Base-by-base conservation (phyloP, 2,888 invertebrate species). In the Eupithecia subfuscata region DNA sequence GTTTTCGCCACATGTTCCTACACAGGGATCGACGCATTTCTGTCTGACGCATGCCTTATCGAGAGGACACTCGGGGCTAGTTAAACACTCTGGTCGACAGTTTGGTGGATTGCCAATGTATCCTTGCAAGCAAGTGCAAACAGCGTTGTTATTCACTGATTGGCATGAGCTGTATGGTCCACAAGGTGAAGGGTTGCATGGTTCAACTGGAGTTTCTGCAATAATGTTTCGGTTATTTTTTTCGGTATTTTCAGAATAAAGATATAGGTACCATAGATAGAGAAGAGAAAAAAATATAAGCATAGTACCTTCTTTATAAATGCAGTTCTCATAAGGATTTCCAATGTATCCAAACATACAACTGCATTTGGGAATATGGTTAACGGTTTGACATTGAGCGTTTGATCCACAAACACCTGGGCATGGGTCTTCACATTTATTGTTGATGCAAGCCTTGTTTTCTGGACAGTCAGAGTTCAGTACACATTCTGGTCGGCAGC, bases 1-100 rank as follows among this genome's bases (percentile, higher is more conserved):
- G 87, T 96, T 96, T 71, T 95, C 93, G 73, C 96, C 96, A 82
- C 97, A 98, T 1, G 96, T 96, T 79, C 97, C 97, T 1, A 96
- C 95, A 84, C 98, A 98, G n/a, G 98, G 98, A 90, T 98, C 97
- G 69, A 96, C 92, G 87, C 98, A 98, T 89, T 97, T 97, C 84
- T 96, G 96, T 81, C 96, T 96, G 22, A 97, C 96, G 85, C 98
- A 98, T 18, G 98, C 97, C 88, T 96, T 96, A 77, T 96, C 96
- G 48, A 96, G 95, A n/a, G 97, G 95, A 91, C 98, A 98, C 85
- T 98, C 98, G 0, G 97, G 95, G 82, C 97, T 97, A 80, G 97
- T 96, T 14, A 97, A 95, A 88, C 98, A 98, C 92, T 97, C 97
- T 0, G 97, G 97, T 82, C 97, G 94, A 85, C 98, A 98, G 60